phyloP scores from a whole-genome alignment of 2,888 invertebrate species.

The Pristionchus fissidentatus region DNA sequence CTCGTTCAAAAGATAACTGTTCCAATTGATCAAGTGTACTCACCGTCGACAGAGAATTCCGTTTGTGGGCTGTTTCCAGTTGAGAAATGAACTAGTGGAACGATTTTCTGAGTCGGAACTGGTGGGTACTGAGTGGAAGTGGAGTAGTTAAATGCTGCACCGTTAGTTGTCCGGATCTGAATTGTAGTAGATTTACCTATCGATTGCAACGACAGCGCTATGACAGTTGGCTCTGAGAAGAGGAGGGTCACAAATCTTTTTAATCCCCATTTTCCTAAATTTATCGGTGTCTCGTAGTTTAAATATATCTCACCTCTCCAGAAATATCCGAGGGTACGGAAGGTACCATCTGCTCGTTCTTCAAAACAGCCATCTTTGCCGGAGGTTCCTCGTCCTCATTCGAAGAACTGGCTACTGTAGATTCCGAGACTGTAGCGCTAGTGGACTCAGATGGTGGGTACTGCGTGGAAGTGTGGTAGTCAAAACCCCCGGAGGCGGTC shows the following conservation, averaged over 20 bases:
- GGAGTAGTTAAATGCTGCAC: constrained; percentile 38
- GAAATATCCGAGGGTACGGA: constrained; percentile 12
- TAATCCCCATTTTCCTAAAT: background rate
- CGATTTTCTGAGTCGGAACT: background rate
- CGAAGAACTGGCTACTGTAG: background rate
- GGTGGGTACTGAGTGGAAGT: constrained; percentile 40
- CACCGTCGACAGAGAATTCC: constrained; percentile 16
- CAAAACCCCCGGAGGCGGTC: background rate
- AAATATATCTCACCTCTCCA: background rate
- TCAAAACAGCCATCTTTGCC: constrained; percentile 32
- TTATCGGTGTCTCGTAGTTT: background rate
- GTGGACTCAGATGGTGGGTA: background rate
- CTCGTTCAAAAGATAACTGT: background rate
- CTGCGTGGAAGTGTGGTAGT: constrained; percentile 32
- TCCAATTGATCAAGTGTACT: background rate
- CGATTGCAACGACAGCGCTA: too few relatives aligned
- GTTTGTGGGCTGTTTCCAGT: constrained; percentile 6
- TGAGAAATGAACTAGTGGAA: constrained; percentile 41
- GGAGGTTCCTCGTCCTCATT: constrained; percentile 31
- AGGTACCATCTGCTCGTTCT: constrained; percentile 44
- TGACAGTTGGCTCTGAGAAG: too few relatives aligned
- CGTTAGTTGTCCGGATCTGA: constrained; percentile 8
- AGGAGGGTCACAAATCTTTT: background rate
- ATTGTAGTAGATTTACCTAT: background rate
- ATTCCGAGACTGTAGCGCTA: background rate